Evolutionary conservation across 2,797 vertebrate species (phyloP), one percentile per base, ranked within the genome.

Genomic region (Micromesistius poutassou): DNA sequence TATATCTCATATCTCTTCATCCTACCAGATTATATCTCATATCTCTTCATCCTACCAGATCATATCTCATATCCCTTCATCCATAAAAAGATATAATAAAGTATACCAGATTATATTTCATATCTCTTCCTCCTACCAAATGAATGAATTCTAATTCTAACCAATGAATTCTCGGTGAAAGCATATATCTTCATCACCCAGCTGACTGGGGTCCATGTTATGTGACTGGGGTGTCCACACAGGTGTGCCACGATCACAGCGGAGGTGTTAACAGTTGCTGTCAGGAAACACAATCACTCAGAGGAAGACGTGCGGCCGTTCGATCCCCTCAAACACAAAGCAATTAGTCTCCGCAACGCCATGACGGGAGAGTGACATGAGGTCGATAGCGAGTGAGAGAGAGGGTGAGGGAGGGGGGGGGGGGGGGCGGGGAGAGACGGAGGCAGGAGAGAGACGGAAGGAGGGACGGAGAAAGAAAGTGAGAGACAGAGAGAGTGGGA

Each of bases 181-280:
- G 5, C 25, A 28, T 68, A 68, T 28, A 62, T 62, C 55, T 62
- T 62, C n/a, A 62, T n/a, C 55, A 62, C 22, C 55, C 62, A 28
- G 7, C n/a, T 62, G 55, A 62, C 1, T 28, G 25, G 62, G 62
- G 10, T 25, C 55, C 22, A 16, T 62, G 62, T 68, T 25, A 68
- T 68, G 62, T 68, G 62, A 68, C 62, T n/a, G 62, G 62, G 62
- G n/a, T n/a, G 62, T 28, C 62, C 4, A 50, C 19, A 50, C 16
- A 50, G 46, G 16, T 16, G 16, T 50, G 16, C 89, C 91, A 84
- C 82, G 89, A 85, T 91, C 87, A 83, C 82, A 87, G 90, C 80
- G 88, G 88, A 89, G 90, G 84, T 87, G 85, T 79, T 91, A 91
- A 92, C 92, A 88, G 86, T 84, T 87, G n/a, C 88, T 87, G 88